These are phyloP conservation scores for Trichomycterus rosablanca DNA, from an alignment of 2,113 vertebrate genomes.

Conservation along the genomic window DNA sequence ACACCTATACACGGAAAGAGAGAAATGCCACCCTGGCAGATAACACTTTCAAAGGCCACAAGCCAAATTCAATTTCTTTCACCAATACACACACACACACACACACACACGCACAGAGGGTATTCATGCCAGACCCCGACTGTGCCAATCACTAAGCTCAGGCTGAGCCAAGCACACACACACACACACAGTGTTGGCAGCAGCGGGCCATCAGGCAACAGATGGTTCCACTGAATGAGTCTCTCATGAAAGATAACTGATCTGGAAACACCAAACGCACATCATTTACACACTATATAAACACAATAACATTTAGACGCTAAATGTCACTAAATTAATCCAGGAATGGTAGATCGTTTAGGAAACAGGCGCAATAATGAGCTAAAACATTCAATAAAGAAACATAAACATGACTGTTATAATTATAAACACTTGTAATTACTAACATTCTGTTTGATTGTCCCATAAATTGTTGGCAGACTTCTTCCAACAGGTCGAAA, in stretches of 20 bases:
- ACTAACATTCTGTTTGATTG: not conserved
- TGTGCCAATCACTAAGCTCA: slow-evolving; percentile 42
- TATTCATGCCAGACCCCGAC: slow-evolving; percentile 44
- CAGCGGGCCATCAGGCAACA: slow-evolving; percentile 42
- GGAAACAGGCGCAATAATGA: no score
- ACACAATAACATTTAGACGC: slow-evolving; percentile 20
- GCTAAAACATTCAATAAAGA: not conserved
- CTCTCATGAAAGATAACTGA: slow-evolving; percentile 46
- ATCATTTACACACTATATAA: slow-evolving; percentile 30
- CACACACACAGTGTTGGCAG: slow-evolving; percentile 34
- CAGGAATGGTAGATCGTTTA: no score
- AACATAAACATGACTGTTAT: not conserved
- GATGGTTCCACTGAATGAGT: slow-evolving; percentile 51
- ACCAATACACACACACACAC: slow-evolving; percentile 15
- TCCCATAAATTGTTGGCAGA: not conserved
- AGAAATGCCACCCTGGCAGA: slow-evolving; percentile 30
- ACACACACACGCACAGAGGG: slow-evolving; percentile 16
- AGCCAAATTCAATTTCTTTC: slow-evolving; percentile 25
- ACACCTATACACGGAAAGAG: slow-evolving; percentile 18
- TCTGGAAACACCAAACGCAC: slow-evolving; percentile 32
- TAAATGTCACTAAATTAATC: no score
- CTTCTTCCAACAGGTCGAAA: not conserved
- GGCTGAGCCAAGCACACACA: slow-evolving; percentile 38
- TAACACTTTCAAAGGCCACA: slow-evolving; percentile 21
- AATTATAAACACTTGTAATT: not conserved